These are phyloP conservation scores for Nipponia nippon DNA, from an alignment of 2,113 vertebrate genomes.

Conservation along the genomic window DNA sequence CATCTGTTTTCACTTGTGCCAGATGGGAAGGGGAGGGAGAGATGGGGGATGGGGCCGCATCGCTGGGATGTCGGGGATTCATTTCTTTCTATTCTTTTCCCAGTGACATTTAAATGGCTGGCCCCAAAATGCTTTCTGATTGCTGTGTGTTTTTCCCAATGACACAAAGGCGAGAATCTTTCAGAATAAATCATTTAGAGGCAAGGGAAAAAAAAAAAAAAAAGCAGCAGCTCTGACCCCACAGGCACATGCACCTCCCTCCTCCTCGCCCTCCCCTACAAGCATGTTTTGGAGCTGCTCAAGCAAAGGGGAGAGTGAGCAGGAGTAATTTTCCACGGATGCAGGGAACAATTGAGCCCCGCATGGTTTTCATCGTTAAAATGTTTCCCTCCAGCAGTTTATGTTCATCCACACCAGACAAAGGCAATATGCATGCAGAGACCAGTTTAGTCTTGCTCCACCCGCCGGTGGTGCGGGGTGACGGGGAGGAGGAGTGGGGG, in stretches of 20 bases:
- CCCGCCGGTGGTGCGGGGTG: background rate
- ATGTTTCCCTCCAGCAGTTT: constrained; percentile 26
- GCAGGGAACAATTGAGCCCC: constrained; percentile 27
- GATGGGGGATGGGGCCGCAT: background rate
- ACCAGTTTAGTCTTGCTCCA: constrained; percentile 30
- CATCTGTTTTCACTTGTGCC: background rate
- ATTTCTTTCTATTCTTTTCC: background rate
- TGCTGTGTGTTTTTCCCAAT: background rate
- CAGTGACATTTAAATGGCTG: background rate
- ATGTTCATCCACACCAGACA: constrained; percentile 5
- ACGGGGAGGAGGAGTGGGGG: background rate
- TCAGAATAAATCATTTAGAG: background rate
- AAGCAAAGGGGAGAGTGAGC: background rate
- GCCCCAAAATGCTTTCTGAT: background rate
- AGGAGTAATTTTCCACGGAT: constrained; percentile 46
- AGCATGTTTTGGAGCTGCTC: background rate
- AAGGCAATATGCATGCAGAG: constrained; percentile 7
- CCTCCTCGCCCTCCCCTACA: background rate
- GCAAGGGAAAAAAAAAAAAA: background rate
- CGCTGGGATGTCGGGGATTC: background rate
- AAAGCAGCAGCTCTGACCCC: background rate
- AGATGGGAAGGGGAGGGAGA: background rate
- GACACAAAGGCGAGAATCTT: background rate
- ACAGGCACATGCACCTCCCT: background rate
- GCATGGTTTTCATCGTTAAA: background rate